Base-by-base conservation (phyloP, 2,797 vertebrate genomes). In the Zalophus californianus region DNA sequence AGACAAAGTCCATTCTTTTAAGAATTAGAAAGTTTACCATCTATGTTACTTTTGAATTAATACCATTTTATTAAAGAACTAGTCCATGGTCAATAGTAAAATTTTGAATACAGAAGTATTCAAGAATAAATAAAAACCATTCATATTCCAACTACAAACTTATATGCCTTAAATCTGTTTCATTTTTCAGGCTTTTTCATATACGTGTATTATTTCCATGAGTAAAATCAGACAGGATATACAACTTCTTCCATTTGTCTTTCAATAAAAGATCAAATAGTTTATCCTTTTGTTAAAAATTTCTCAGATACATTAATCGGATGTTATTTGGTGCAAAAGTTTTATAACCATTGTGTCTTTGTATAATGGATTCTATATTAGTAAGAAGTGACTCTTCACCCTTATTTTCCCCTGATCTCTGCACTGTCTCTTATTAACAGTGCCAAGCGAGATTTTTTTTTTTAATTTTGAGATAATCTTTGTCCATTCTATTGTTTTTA, bases 321-420 rank as follows among this genome's bases (percentile, higher is more conserved):
- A 29, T 23, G 54, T 56, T 72, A 50, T 90, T 44, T 86, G 7
- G 29, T 75, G 0, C 18, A 16, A 48, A 58, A 66, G 1, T 87
- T 94, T 92, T 10, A 54, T 72, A 23, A 85, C 14, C 2, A 8
- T 60, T 66, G 6, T 86, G 27, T 54, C n/a, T 80, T 41, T 73
- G 10, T 54, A 4, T 35, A 64, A 54, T 86, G 20, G 58, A 58
- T 87, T 91, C 41, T 79, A 4, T 77, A 23, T 38, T 84, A 82
- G 20, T 89, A 79, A 68, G 68, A 96, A 96, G 62, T 86, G 32
- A 75, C 38, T 91, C 9, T 90, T 94, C 29, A 5, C 86, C 27
- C 16, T 32, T 16, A 70, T 86, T 92, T 96, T 87, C 29, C 25
- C 38, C 48, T 58, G 0, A 77, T 12, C 12, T 66, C 88, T 92